Evolutionary conservation across 2,888 invertebrate species (phyloP).

Genomic region (Oasisia sp.): DNA sequence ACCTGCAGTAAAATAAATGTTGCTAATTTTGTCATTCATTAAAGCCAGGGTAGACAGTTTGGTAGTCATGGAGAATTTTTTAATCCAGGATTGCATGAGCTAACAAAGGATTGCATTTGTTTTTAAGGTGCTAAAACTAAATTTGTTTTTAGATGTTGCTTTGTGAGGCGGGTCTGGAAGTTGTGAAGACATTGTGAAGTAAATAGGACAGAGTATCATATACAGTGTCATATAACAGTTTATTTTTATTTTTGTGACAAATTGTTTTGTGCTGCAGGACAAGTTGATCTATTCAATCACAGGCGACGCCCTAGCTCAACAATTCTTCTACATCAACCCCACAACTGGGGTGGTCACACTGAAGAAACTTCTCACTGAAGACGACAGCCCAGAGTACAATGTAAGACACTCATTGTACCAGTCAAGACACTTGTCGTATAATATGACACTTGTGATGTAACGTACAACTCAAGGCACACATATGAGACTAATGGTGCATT

Average conservation of each 20-base stretch:
- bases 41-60: too few relatives aligned
- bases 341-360: conserved; percentile 49
- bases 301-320: conserved; percentile 50
- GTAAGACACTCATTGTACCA: conserved; percentile 34
- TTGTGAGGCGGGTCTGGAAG: background rate
- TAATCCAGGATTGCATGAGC: too few relatives aligned
- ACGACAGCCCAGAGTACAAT: conserved; percentile 45
- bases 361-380: conserved; percentile 48
- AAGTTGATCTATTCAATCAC: conserved; percentile 47
- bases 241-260: background rate
- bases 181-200: background rate
- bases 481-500: conserved; percentile 35
- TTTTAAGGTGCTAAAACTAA: too few relatives aligned
- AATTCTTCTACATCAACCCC: conserved; percentile 55
- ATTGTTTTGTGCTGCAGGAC: conserved; percentile 41
- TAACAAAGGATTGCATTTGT: too few relatives aligned
- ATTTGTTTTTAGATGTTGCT: background rate
- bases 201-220: background rate
- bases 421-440: background rate
- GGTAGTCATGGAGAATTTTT: too few relatives aligned
- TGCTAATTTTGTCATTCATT: too few relatives aligned
- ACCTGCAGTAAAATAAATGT: too few relatives aligned
- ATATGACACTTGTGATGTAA: background rate
- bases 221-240: background rate
- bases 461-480: too few relatives aligned